Conservation (phyloP, 1,140 invertebrate genomes). For the Neodiprion fabricii region DNA sequence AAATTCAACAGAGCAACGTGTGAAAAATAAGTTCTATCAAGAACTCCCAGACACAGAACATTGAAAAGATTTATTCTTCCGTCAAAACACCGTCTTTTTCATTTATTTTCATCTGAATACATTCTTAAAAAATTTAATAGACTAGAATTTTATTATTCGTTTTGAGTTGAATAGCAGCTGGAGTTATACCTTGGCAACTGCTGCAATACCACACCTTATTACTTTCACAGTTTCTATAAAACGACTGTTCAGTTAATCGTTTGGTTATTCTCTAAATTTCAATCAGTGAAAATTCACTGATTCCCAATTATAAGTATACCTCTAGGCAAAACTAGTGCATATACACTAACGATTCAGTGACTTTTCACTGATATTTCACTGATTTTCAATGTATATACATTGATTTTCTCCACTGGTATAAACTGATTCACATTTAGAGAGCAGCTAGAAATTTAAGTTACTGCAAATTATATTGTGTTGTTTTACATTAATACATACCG, state of each 20-base stretch:
- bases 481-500: conserved; percentile 22
- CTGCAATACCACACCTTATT: too few relatives aligned
- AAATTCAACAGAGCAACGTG: conserved; percentile 15
- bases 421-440: not conserved
- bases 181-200: not conserved
- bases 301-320: not conserved
- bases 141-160: not conserved
- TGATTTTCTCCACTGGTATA: conserved; percentile 7
- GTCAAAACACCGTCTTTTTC: not conserved
- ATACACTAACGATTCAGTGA: not conserved
- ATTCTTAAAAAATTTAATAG: not conserved
- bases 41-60: not conserved
- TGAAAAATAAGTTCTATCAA: not conserved
- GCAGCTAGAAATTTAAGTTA: not conserved
- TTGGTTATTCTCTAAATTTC: too few relatives aligned
- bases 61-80: not conserved
- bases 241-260: too few relatives aligned
- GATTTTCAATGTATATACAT: not conserved
- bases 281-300: too few relatives aligned
- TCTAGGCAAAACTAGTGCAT: not conserved
- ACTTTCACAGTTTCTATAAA: too few relatives aligned
- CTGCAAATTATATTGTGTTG: not conserved
- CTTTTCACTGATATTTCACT: not conserved
- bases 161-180: not conserved
- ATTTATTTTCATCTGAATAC: too few relatives aligned